phyloP scores from a whole-genome alignment of 2,888 invertebrate genomes.

The Aleiodes testaceus region DNA sequence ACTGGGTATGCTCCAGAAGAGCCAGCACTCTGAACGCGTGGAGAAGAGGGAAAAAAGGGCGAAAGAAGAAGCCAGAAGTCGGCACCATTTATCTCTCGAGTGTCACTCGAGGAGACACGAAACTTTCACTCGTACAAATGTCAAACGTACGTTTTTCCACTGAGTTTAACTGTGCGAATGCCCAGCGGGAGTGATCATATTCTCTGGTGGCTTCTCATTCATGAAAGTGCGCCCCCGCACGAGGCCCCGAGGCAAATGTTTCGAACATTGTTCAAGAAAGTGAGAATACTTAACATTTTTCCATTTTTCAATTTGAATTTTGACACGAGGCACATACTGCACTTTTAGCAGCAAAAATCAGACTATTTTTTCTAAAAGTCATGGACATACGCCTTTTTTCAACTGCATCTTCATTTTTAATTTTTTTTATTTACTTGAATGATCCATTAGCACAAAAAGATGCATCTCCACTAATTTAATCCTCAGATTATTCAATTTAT shows the following conservation, averaged over 20 bases:
- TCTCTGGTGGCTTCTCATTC: conserved; percentile 31
- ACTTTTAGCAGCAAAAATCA: conserved; percentile 3
- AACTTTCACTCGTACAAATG: conserved; percentile 62
- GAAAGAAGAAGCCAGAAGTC: conserved; percentile 32
- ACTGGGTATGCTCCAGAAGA: conserved; percentile 3
- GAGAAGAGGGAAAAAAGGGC: conserved; percentile 20
- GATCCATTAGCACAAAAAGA: not conserved
- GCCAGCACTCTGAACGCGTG: not conserved
- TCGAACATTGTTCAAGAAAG: not conserved
- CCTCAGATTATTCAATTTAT: no score
- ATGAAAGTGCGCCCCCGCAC: conserved; percentile 43
- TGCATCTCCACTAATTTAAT: not conserved
- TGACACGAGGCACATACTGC: conserved; percentile 35
- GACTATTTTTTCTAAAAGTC: not conserved
- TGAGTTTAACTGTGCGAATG: conserved; percentile 14
- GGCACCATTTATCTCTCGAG: conserved; percentile 67
- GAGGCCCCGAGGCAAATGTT: conserved; percentile 32
- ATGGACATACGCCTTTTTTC: no score
- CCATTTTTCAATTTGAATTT: conserved; percentile 5
- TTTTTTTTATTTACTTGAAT: no score
- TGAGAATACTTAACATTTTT: conserved; percentile 15
- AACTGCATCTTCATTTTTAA: no score
- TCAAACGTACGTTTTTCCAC: conserved; percentile 46
- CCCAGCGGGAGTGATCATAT: conserved; percentile 25
- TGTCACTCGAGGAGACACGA: conserved; percentile 56